Evolutionary conservation across 2,113 vertebrate genomes (phyloP).

Genomic region (Sinocyclocheilus anophthalmus): DNA sequence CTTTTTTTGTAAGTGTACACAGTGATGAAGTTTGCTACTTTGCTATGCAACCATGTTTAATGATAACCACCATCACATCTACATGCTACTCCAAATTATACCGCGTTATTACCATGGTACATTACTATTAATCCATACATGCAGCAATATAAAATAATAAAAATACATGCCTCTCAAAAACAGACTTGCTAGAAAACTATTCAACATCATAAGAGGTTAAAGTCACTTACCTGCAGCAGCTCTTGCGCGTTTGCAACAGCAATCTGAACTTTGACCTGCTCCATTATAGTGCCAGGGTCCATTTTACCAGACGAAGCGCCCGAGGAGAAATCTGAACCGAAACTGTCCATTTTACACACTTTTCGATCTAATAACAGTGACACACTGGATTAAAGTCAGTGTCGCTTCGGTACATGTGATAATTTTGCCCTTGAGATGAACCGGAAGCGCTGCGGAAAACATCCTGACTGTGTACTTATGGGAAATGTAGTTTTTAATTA

Average conservation of each 20-base stretch:
- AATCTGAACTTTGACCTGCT: conserved; percentile 97
- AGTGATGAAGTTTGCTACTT: neutral
- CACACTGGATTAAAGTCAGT: neutral
- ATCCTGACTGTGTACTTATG: conserved; percentile 56
- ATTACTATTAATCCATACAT: neutral
- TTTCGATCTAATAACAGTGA: neutral
- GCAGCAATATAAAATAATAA: neutral
- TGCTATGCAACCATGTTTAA: neutral
- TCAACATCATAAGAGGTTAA: neutral
- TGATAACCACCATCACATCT: neutral
- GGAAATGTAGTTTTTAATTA: conserved; percentile 64
- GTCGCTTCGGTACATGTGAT: conserved; percentile 60
- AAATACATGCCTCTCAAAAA: neutral
- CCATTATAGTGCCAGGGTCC: conserved; percentile 91
- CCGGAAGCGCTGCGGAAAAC: conserved; percentile 45
- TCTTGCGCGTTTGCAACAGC: conserved; percentile 97
- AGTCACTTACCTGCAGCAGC: conserved; percentile 84
- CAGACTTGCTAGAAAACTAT: neutral
- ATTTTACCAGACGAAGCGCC: conserved; percentile 80
- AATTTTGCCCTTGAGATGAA: conserved; percentile 72
- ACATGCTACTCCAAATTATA: neutral
- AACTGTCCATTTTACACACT: conserved; percentile 81
- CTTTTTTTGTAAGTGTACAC: neutral
- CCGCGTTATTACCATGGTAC: neutral
- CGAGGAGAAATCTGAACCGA: conserved; percentile 84